These are phyloP conservation scores for Macrotus californicus DNA, from an alignment of 2,113 vertebrate genomes.

Conservation along the genomic window DNA sequence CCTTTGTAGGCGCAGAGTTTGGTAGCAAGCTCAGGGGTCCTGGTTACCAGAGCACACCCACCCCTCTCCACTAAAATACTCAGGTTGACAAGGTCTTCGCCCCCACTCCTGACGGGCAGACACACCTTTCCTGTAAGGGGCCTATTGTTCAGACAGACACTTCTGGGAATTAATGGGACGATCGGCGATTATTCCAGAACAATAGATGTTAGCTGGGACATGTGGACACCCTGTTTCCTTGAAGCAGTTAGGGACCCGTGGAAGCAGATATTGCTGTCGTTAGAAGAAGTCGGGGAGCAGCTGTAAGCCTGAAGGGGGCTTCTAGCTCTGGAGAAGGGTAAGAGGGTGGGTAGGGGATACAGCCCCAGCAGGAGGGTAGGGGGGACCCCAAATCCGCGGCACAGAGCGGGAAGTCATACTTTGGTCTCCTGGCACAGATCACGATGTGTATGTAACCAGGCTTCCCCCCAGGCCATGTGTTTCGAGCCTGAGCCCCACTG, in stretches of 20 bases:
- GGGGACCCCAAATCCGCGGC: fast-evolving
- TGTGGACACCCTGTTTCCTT: not conserved
- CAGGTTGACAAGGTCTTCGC: not conserved
- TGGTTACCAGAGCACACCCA: not conserved
- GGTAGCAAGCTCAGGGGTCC: not conserved
- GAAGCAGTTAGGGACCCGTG: not conserved
- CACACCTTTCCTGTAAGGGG: not conserved
- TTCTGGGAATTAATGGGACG: not conserved
- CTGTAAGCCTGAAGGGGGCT: not conserved
- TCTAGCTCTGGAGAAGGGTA: not conserved
- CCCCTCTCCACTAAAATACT: not conserved
- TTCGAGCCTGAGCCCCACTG: not conserved
- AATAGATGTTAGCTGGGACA: not conserved
- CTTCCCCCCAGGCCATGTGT: not conserved
- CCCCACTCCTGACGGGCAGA: not conserved
- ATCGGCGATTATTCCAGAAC: not conserved
- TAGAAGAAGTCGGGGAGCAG: not conserved
- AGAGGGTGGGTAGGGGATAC: too few species aligned
- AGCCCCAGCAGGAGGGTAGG: not conserved
- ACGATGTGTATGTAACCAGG: fast-evolving
- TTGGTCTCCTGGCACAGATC: not conserved
- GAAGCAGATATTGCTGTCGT: not conserved
- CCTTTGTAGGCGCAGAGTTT: not conserved
- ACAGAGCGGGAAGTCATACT: not conserved
- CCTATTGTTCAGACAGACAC: not conserved